Percentiles rank a stretch among this genome's conserved stretches.
Evolutionary conservation across 2,113 vertebrate genomes (phyloP).

Genomic region (Pelecanus crispus): DNA sequence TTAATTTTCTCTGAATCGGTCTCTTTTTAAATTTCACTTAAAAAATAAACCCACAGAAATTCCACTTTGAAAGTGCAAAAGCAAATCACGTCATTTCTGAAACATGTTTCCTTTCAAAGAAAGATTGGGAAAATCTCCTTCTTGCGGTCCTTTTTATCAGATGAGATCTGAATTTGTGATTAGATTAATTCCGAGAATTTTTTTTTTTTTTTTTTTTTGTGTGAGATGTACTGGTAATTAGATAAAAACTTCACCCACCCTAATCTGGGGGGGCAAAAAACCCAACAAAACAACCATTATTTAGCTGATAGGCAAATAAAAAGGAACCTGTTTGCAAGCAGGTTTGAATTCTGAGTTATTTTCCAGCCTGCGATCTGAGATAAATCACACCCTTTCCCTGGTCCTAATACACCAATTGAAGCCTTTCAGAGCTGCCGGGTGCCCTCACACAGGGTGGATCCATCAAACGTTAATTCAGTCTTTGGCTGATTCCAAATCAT

Average conservation of each 20-base stretch:
- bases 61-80: not conserved
- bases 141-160: constrained; percentile 30
- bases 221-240: constrained; percentile 6
- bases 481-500: not conserved
- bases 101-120: not conserved
- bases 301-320: not conserved
- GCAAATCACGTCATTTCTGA: not conserved
- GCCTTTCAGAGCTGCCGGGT: not conserved
- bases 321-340: not conserved
- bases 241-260: not conserved
- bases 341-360: not conserved
- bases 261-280: no score
- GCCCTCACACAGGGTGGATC: not conserved
- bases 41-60: not conserved
- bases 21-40: not conserved
- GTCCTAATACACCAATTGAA: not conserved
- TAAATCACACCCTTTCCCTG: not conserved
- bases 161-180: constrained; percentile 60
- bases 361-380: not conserved
- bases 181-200: constrained; percentile 33
- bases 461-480: not conserved
- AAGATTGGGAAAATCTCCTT: not conserved
- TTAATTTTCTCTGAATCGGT: not conserved
- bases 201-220: not conserved
- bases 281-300: not conserved